These are phyloP conservation scores for Perognathus longimembris DNA, from an alignment of 2,113 vertebrate genomes.

Conservation along the genomic window DNA sequence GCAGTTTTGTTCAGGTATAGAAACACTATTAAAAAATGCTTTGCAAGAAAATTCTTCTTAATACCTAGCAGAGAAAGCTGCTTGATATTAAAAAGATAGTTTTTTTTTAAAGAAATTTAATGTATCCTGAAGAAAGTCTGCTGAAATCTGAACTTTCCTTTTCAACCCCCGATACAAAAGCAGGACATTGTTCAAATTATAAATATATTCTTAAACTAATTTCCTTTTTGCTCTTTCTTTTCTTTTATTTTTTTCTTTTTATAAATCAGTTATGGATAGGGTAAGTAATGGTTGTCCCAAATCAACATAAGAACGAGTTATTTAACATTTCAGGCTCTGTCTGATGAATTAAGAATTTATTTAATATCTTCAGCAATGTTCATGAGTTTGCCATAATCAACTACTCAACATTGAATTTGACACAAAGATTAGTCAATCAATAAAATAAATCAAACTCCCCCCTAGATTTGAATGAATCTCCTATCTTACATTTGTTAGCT, in stretches of 20 bases:
- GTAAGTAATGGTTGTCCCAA: neutral
- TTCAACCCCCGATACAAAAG: neutral
- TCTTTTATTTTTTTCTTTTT: neutral
- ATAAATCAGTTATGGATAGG: slow-evolving; percentile 30
- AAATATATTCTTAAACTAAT: neutral
- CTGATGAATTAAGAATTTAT: neutral
- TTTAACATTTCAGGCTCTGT: neutral
- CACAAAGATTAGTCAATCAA: neutral
- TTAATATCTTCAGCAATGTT: neutral
- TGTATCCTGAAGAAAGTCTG: slow-evolving; percentile 21
- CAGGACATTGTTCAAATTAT: neutral
- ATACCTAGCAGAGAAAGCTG: neutral
- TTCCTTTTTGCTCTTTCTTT: neutral
- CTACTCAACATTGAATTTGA: neutral
- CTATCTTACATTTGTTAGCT: neutral
- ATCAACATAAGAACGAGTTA: neutral
- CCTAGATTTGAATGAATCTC: neutral
- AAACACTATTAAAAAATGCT: slow-evolving; percentile 32
- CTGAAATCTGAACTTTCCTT: slow-evolving; percentile 21
- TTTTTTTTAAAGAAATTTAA: slow-evolving; percentile 22
- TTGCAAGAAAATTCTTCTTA: slow-evolving; percentile 29
- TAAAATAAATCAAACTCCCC: neutral
- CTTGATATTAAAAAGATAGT: no score
- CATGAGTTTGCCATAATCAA: neutral
- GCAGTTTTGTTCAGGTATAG: neutral